Evolutionary conservation across 2,797 vertebrate species (phyloP).

Genomic region (Tapera naevia): DNA sequence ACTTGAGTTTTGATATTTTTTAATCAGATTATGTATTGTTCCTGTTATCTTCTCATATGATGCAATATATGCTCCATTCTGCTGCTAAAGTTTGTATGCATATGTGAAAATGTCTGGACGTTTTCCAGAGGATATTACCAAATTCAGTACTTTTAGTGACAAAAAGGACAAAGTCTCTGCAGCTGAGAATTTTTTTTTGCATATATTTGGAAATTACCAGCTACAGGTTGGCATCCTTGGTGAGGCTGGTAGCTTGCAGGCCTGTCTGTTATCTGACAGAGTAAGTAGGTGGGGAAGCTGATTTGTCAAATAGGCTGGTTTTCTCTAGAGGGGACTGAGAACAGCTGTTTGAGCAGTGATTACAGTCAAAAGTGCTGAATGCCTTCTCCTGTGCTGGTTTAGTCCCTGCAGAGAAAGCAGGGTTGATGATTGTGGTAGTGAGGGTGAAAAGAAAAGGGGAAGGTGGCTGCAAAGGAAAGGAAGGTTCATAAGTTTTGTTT

Average conservation of each 20-base stretch:
- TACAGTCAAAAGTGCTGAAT: neutral
- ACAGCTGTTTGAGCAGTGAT: neutral
- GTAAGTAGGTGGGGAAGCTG: neutral
- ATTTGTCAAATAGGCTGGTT: neutral
- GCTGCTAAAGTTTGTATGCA: neutral
- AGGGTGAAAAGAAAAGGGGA: neutral
- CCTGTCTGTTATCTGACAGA: neutral
- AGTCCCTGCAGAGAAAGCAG: neutral
- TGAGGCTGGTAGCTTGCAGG: neutral
- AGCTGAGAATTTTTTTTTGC: neutral
- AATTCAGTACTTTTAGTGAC: neutral
- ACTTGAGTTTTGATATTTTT: neutral
- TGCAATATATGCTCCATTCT: neutral
- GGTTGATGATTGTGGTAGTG: neutral
- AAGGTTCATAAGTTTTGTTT: neutral
- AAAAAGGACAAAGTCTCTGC: neutral
- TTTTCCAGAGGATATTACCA: neutral
- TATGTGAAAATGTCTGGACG: neutral
- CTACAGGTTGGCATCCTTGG: neutral
- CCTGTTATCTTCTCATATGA: neutral
- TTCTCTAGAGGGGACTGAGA: neutral
- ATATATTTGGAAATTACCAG: neutral
- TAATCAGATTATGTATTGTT: neutral
- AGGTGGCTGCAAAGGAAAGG: neutral
- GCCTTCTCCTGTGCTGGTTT: neutral